Conservation (phyloP, 2,797 vertebrate species). For the Melanotaenia nigrans region DNA sequence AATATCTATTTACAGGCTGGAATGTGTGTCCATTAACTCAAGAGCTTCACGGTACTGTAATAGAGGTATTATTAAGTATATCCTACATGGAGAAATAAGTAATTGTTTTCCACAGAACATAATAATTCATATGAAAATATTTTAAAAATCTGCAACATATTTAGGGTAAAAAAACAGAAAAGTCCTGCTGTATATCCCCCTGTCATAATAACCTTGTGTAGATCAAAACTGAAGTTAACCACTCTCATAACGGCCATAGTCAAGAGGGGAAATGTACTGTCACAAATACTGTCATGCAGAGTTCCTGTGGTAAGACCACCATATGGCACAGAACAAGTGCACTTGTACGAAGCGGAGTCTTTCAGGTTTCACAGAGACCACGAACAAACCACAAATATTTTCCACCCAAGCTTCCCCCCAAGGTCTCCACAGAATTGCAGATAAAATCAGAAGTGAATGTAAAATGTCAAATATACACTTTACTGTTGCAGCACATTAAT, state of each 20-base stretch:
- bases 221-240: neutral
- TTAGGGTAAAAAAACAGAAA: neutral
- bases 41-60: neutral
- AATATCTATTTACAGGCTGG: neutral
- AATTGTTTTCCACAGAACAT: neutral
- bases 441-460: neutral
- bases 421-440: neutral
- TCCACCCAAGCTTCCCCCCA: conserved; percentile 15
- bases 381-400: conserved; percentile 51
- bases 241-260: conserved; percentile 14
- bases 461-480: neutral
- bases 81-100: neutral
- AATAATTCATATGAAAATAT: neutral
- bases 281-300: conserved; percentile 17
- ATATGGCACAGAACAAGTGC: conserved; percentile 11
- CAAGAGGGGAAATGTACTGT: conserved; percentile 28
- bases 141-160: no score
- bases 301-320: conserved; percentile 63
- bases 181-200: neutral
- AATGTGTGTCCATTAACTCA: conserved; percentile 1
- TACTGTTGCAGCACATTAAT: neutral
- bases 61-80: neutral
- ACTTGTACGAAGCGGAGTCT: conserved; percentile 20
- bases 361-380: conserved; percentile 52
- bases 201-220: conserved; percentile 19